phyloP scores from a whole-genome alignment of 2,888 invertebrate genomes.

The Morpho helenor region DNA sequence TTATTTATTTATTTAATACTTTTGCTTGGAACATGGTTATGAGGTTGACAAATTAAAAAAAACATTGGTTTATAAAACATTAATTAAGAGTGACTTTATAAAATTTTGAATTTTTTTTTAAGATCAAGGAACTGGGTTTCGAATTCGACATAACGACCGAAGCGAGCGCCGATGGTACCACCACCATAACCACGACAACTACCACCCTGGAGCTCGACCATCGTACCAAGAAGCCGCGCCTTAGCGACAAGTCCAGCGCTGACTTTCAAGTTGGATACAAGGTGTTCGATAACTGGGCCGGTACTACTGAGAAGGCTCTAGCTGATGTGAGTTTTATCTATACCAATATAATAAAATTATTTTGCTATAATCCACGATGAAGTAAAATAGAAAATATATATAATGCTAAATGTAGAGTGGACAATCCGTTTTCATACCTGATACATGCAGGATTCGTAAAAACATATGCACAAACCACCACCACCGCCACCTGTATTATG shows the following conservation, averaged over 20 bases:
- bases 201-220: conserved; percentile 26
- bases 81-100: too few species aligned
- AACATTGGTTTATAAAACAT: too few species aligned
- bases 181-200: conserved; percentile 38
- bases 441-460: too few species aligned
- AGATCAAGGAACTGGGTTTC: conserved; percentile 82
- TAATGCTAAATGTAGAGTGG: too few species aligned
- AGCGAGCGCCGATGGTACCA: conserved; percentile 29
- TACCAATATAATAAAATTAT: background rate
- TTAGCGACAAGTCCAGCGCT: conserved; percentile 29
- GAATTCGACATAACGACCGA: conserved; percentile 58
- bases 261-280: conserved; percentile 76
- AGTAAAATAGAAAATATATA: too few species aligned
- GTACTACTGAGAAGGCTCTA: conserved; percentile 52
- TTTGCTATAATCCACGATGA: too few species aligned
- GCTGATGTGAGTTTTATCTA: conserved; percentile 35
- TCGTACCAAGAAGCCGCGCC: conserved; percentile 54
- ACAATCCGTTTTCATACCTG: too few species aligned
- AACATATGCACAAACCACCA: too few species aligned
- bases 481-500: too few species aligned
- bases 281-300: conserved; percentile 65
- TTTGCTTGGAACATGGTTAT: too few species aligned
- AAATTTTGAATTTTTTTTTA: background rate
- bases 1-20: too few species aligned
- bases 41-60: too few species aligned